A percentile compares a stretch with the other conserved stretches of the same genome.
These are phyloP conservation scores for Tokudaia tokunoshimensis DNA, from an alignment of 2,797 vertebrate genomes.

Conservation along the genomic window DNA sequence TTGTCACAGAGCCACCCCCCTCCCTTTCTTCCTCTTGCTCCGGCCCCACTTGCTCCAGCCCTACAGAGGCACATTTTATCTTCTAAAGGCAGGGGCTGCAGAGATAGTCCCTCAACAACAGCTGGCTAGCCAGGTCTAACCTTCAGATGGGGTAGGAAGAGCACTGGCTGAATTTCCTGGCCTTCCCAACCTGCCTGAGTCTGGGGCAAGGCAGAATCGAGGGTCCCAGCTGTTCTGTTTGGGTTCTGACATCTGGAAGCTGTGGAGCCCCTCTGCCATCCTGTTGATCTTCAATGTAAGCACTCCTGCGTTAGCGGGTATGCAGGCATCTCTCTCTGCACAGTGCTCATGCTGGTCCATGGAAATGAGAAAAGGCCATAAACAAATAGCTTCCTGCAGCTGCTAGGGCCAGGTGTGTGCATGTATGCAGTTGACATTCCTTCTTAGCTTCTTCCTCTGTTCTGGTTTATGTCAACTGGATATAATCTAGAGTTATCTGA, in stretches of 20 bases:
- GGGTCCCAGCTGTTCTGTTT: background rate
- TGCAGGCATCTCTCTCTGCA: background rate
- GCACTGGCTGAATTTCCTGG: too few species aligned
- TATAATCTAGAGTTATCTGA: background rate
- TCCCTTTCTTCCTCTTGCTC: too few species aligned
- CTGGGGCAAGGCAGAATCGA: background rate
- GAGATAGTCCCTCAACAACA: background rate
- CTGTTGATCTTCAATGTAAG: background rate
- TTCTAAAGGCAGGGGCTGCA: background rate
- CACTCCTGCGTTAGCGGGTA: too few species aligned
- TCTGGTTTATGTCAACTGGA: background rate
- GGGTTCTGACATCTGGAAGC: background rate
- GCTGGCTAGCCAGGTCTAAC: too few species aligned
- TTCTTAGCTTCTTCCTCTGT: background rate
- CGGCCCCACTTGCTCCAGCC: too few species aligned
- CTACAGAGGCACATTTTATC: background rate
- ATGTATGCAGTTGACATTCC: too few species aligned
- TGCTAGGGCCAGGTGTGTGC: background rate
- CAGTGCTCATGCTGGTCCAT: conserved; percentile 9
- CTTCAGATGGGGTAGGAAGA: background rate
- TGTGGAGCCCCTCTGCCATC: too few species aligned
- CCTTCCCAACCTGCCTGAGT: too few species aligned
- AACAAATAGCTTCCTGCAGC: conserved; percentile 28
- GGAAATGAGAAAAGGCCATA: conserved; percentile 52
- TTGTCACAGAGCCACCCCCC: background rate